Evolutionary conservation across 92 coral and sea anemone species (phyloP).

Genomic region (Heteractis magnifica): DNA sequence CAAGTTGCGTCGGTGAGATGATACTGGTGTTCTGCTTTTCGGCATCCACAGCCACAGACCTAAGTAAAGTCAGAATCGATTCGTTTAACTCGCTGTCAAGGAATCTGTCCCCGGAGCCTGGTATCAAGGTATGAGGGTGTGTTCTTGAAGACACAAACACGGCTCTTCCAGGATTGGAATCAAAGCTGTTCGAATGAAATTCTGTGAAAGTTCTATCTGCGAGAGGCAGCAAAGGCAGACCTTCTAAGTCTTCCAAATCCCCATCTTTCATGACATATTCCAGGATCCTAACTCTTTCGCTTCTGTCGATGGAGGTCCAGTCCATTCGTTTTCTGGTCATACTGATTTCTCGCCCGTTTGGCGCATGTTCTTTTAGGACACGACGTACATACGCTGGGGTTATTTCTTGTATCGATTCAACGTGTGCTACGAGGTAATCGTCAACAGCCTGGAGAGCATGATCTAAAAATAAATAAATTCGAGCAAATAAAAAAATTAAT

Average conservation of each 20-base stretch:
- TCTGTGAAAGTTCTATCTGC: constrained; percentile 67
- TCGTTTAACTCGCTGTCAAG: constrained; percentile 62
- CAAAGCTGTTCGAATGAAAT: constrained; percentile 57
- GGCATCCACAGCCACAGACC: constrained; percentile 52
- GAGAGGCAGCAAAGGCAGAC: constrained; percentile 87
- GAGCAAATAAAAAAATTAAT: not conserved
- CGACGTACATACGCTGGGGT: constrained; percentile 73
- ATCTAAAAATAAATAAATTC: constrained; percentile 5
- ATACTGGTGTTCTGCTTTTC: constrained; percentile 34
- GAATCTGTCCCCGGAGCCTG: constrained; percentile 66
- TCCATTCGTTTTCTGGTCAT: constrained; percentile 1
- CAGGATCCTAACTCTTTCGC: constrained; percentile 66
- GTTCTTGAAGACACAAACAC: constrained; percentile 64
- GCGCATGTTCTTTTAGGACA: constrained; percentile 38
- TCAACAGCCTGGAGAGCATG: constrained; percentile 83
- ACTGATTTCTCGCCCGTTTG: constrained; percentile 1
- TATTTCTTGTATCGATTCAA: constrained; percentile 52
- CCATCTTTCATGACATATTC: constrained; percentile 78
- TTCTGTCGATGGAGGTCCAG: constrained; percentile 54
- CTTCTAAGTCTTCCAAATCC: constrained; percentile 56
- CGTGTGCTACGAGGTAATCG: constrained; percentile 51
- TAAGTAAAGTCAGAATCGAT: constrained; percentile 53
- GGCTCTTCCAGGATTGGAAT: constrained; percentile 47
- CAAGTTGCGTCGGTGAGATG: constrained; percentile 70
- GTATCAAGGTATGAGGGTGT: constrained; percentile 68